These are phyloP conservation scores for Protonibea diacanthus DNA, from an alignment of 2,797 vertebrate genomes.

Conservation along the genomic window DNA sequence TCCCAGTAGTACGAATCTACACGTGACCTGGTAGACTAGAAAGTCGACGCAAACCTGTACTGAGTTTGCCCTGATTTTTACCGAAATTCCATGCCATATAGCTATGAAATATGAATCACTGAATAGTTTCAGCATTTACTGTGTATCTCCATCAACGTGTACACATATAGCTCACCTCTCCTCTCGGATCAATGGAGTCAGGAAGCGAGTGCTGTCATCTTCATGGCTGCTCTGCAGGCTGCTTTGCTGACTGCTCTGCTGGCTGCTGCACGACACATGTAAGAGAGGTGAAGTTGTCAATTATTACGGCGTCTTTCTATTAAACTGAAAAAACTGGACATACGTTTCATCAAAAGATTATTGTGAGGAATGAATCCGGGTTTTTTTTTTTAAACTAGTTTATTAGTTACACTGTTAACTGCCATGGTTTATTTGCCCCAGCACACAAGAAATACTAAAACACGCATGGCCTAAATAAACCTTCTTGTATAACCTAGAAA, in stretches of 20 bases:
- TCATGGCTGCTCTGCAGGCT: constrained; percentile 95
- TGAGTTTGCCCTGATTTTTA: neutral
- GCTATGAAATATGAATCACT: neutral
- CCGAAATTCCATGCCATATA: neutral
- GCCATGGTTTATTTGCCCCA: neutral
- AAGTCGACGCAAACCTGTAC: neutral
- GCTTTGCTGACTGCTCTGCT: constrained; percentile 86
- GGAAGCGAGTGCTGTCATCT: constrained; percentile 89
- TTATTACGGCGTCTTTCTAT: neutral
- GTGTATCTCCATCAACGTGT: neutral
- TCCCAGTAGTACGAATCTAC: neutral
- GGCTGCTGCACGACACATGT: constrained; percentile 80
- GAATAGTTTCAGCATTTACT: neutral
- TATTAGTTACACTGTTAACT: neutral
- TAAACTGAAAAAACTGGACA: neutral
- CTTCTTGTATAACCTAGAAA: neutral
- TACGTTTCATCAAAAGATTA: neutral
- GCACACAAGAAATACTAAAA: neutral
- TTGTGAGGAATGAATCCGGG: neutral
- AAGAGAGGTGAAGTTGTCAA: constrained; percentile 30
- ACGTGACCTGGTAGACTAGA: neutral
- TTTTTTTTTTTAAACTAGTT: neutral
- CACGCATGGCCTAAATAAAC: neutral
- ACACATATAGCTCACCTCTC: constrained; percentile 84
- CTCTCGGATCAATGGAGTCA: constrained; percentile 88